Evolutionary conservation across 2,113 vertebrate genomes (phyloP).

Genomic region (Falcunculus frontatus): DNA sequence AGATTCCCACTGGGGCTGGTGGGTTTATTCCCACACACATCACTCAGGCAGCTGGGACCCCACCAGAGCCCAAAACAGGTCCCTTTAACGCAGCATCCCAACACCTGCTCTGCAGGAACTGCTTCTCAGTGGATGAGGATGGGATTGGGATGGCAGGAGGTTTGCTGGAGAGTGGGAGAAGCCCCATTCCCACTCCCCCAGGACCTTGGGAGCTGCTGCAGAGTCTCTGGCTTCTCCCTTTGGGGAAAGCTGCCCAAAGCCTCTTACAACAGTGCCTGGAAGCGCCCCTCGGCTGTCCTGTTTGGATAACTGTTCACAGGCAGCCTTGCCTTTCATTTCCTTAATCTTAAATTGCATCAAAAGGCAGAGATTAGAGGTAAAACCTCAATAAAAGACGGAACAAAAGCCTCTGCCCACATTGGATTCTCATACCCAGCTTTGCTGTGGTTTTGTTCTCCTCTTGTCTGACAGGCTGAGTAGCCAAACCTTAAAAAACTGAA

Average conservation of each 20-base stretch:
- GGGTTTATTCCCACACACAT: neutral
- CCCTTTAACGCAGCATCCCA: neutral
- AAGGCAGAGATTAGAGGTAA: slow-evolving; percentile 81
- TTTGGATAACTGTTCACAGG: slow-evolving; percentile 61
- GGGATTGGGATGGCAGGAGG: neutral
- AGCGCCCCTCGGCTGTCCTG: slow-evolving; percentile 65
- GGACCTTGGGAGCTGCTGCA: neutral
- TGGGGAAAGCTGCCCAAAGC: slow-evolving; percentile 45
- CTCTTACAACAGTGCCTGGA: slow-evolving; percentile 53
- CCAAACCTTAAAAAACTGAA: slow-evolving; percentile 44
- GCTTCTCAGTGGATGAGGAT: accelerated
- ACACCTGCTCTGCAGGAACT: accelerated
- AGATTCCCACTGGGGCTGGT: accelerated
- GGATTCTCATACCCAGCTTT: slow-evolving; percentile 66
- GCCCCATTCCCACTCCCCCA: accelerated
- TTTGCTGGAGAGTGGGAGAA: too few relatives aligned
- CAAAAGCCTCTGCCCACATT: slow-evolving; percentile 71
- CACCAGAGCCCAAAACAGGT: accelerated
- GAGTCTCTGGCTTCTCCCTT: neutral
- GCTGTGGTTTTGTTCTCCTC: slow-evolving; percentile 50
- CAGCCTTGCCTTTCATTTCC: slow-evolving; percentile 76
- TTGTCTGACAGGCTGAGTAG: slow-evolving; percentile 65
- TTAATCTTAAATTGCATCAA: slow-evolving; percentile 82
- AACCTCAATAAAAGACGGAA: slow-evolving; percentile 75
- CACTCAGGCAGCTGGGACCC: neutral